Base-by-base conservation (phyloP, 1,140 invertebrate species). In the Neodiprion pinetum region DNA sequence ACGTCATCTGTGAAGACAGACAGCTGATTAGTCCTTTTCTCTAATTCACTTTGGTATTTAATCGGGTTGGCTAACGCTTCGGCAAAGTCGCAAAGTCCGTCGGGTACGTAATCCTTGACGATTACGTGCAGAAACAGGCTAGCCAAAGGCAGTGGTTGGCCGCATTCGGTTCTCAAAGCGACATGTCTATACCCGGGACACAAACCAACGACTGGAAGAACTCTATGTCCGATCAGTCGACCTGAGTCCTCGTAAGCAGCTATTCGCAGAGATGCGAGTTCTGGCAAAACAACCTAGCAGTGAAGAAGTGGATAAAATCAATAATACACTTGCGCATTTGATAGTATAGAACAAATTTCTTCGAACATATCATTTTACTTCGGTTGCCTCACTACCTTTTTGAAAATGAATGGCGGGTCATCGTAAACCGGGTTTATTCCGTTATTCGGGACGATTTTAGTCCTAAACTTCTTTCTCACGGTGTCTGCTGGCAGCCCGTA, bases 401-500 rank as follows among this genome's bases (percentile, higher is more conserved):
- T 98, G 83, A 99, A 99, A 5, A 98, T 94, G 88, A 99, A 99
- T 9, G 97, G 96, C 76, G 99, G 98, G 80, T 99, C 98, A 76
- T 97, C 96, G 85, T 95, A 99, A 28, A 96, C 92, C 9, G 95
- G 98, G 90, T 98, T 99, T 77, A 98, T 95, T n/a, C 96, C 96
- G 87, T 99, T 99, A 76, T 95, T 96, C 0, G 95, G 93, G 11
- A 99, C 95, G 23, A 96, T 95, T 89, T 95, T 95, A 0, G 99
- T 99, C 69, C 95, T 91, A 88, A 99, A 99, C 89, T 96, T 96
- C 90, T 98, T 98, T 49, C 98, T 91, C 12, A 99, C 98, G 0
- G 98, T 99, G 86, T 99, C 99, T 0, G 98, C 98, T 0, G 98
- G 98, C 75, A 99, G 90, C 1, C 98, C 98, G 86, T 98, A 99